Conservation (phyloP, 2,113 vertebrate genomes). For the Ranitomeya variabilis region DNA sequence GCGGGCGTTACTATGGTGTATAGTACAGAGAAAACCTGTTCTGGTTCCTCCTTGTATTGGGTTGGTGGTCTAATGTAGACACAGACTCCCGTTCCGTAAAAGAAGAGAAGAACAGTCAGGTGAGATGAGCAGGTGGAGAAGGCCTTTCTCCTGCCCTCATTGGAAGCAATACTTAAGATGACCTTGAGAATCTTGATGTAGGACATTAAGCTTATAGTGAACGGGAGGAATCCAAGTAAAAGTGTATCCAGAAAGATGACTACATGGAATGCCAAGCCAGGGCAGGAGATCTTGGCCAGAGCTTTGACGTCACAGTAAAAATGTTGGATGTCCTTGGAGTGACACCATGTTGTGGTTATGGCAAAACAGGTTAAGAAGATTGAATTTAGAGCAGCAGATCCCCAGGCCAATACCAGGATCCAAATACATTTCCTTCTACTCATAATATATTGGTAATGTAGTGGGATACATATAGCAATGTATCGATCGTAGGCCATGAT, state of each 20-base stretch:
- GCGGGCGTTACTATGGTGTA: background rate
- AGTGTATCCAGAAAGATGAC: background rate
- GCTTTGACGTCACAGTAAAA: background rate
- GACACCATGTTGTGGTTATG: background rate
- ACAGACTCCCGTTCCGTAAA: background rate
- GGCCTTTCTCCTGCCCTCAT: background rate
- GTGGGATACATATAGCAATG: background rate
- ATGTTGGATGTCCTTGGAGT: background rate
- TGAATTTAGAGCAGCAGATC: background rate
- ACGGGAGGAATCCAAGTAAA: background rate
- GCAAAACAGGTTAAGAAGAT: background rate
- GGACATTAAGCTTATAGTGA: background rate
- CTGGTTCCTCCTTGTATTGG: background rate
- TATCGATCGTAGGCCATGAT: background rate
- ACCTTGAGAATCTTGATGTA: background rate
- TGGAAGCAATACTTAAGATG: background rate
- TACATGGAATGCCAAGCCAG: background rate
- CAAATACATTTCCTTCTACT: background rate
- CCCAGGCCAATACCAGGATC: background rate
- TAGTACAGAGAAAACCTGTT: background rate
- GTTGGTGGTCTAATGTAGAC: background rate
- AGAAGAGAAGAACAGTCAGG: background rate
- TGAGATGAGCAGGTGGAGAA: conserved; percentile 4
- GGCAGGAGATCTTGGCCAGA: background rate
- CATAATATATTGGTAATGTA: background rate